A percentile compares a stretch with the other conserved stretches of the same genome.
Conservation (phyloP, 2,797 vertebrate genomes). For the Podargus strigoides region DNA sequence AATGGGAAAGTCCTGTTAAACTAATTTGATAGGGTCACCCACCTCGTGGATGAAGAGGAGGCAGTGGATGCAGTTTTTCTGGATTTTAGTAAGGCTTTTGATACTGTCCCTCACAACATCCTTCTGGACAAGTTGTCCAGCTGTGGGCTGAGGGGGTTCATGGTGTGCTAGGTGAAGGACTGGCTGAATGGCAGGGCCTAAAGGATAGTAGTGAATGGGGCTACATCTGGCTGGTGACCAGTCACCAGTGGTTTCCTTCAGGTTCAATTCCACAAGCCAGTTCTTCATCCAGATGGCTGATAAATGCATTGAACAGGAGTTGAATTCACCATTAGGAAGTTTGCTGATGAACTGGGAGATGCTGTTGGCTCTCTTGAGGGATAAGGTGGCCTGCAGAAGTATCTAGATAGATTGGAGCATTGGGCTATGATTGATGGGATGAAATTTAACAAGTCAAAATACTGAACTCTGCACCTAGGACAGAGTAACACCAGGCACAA, state of each 20-base stretch:
- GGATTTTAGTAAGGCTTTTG: not conserved
- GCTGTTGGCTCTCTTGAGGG: no score
- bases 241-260: accelerated
- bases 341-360: not conserved
- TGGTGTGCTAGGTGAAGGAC: accelerated
- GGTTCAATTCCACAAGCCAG: not conserved
- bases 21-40: not conserved
- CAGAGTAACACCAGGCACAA: no score
- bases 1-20: not conserved
- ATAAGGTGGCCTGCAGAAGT: not conserved
- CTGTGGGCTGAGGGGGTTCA: not conserved
- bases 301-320: no score
- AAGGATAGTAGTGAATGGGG: not conserved
- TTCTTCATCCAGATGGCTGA: no score
- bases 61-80: not conserved
- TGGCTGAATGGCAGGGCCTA: not conserved
- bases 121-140: not conserved
- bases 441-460: not conserved
- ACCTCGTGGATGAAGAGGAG: accelerated
- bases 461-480: not conserved
- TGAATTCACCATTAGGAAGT: not conserved
- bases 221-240: not conserved
- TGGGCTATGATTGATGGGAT: not conserved
- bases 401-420: not conserved
- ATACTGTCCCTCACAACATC: not conserved